A percentile compares a stretch with the other conserved stretches of the same genome.
Evolutionary conservation across 2,888 invertebrate species (phyloP).

Genomic region (Nasonia oneida): DNA sequence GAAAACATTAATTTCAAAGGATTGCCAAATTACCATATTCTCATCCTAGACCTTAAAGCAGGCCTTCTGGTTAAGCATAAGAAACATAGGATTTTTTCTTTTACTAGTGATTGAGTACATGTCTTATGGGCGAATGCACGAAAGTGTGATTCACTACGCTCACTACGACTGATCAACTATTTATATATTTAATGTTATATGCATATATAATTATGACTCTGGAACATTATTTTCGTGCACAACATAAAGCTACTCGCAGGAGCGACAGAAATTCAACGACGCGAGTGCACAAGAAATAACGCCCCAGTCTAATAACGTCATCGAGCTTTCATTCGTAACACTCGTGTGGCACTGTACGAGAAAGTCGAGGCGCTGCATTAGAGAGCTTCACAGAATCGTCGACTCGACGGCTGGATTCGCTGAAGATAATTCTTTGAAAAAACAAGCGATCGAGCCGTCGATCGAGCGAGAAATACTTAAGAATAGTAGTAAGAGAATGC

Average conservation of each 20-base stretch:
- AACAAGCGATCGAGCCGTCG: conserved; percentile 28
- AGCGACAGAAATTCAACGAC: conserved; percentile 12
- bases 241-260: background rate
- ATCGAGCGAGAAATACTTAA: background rate
- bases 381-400: background rate
- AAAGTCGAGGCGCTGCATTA: conserved; percentile 24
- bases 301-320: conserved; percentile 31
- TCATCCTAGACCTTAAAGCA: conserved; percentile 93
- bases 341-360: background rate
- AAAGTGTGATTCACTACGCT: conserved; percentile 59
- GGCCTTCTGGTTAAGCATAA: conserved; percentile 87
- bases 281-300: conserved; percentile 20
- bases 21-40: conserved; percentile 89
- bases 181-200: background rate
- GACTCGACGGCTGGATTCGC: background rate
- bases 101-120: conserved; percentile 75
- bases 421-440: background rate
- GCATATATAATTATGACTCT: conserved; percentile 1
- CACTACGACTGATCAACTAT: conserved; percentile 4
- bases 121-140: conserved; percentile 65
- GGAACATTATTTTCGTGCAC: conserved; percentile 48
- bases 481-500: background rate
- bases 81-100: conserved; percentile 74
- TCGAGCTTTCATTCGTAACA: conserved; percentile 31
- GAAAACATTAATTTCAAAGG: conserved; percentile 54